A percentile compares a stretch with the other conserved stretches of the same genome.
phyloP scores from a whole-genome alignment of 2,113 vertebrate genomes.

The Pontoporia blainvillei region DNA sequence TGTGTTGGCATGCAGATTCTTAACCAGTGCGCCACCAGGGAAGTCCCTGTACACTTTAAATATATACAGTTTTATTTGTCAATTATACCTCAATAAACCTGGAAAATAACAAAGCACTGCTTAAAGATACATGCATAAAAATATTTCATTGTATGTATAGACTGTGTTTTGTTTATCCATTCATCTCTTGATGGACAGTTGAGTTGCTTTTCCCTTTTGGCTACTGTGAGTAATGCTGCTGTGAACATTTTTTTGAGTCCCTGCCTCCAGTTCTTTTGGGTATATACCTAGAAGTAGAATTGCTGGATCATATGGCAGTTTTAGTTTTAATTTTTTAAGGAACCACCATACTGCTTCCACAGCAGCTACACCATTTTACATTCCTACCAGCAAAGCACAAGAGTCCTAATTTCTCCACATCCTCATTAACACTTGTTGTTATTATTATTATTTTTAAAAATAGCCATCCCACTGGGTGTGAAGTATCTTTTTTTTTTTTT shows the following conservation, averaged over 20 bases:
- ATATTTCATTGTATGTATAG: not conserved
- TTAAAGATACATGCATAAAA: not conserved
- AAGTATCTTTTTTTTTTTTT: not conserved
- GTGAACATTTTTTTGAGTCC: not conserved
- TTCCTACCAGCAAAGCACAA: not conserved
- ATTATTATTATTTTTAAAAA: not conserved
- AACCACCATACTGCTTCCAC: not conserved
- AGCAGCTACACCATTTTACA: not conserved
- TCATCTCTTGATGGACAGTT: not conserved
- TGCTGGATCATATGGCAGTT: not conserved
- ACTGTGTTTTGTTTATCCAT: not conserved
- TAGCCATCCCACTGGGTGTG: not conserved
- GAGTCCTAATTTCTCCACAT: not conserved
- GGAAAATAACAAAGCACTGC: not conserved
- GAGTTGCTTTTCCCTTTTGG: not conserved
- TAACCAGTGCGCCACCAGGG: too few species aligned
- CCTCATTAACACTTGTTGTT: not conserved
- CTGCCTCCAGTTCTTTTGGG: not conserved
- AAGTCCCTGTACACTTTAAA: not conserved
- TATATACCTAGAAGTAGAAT: not conserved
- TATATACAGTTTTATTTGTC: not conserved
- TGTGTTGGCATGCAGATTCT: too few species aligned
- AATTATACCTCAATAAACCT: not conserved
- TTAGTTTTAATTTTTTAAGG: not conserved
- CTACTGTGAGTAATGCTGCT: not conserved